Evolutionary conservation across 2,113 vertebrate species (phyloP).

Genomic region (Drymodes brunneopygia): DNA sequence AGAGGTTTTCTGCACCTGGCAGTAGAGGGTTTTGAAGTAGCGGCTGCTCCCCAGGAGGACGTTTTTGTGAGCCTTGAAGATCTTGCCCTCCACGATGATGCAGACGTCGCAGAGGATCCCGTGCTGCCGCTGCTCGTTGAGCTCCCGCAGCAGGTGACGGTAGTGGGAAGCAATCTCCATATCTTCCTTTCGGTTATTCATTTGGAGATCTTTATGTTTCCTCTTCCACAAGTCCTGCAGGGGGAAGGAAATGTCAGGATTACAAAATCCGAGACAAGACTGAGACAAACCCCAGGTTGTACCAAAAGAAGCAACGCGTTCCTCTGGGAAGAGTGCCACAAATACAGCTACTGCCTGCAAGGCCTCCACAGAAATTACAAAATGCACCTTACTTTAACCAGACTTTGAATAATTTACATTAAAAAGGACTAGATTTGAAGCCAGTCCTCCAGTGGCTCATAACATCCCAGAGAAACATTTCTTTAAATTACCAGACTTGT

Average conservation of each 20-base stretch:
- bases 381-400: background rate
- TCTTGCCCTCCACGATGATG: conserved; percentile 94
- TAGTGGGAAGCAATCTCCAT: conserved; percentile 99
- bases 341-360: background rate
- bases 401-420: background rate
- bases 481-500: background rate
- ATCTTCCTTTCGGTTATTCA: conserved; percentile 97
- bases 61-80: conserved; percentile 97
- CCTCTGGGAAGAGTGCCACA: background rate
- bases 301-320: background rate
- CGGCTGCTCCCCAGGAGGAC: conserved; percentile 95
- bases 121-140: conserved; percentile 94
- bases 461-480: background rate
- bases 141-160: conserved; percentile 92
- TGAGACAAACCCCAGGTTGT: background rate
- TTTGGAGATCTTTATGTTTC: conserved; percentile 78
- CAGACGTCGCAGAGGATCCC: conserved; percentile 96
- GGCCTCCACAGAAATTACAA: background rate
- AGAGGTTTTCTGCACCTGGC: conserved; percentile 93
- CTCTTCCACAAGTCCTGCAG: conserved; percentile 79
- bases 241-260: background rate
- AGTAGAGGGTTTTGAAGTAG: conserved; percentile 98
- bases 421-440: background rate
- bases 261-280: background rate
- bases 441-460: background rate